Percentiles rank a stretch among this genome's conserved stretches.
These are phyloP conservation scores for Danio tinwini DNA, from an alignment of 2,797 vertebrate species.

Conservation along the genomic window DNA sequence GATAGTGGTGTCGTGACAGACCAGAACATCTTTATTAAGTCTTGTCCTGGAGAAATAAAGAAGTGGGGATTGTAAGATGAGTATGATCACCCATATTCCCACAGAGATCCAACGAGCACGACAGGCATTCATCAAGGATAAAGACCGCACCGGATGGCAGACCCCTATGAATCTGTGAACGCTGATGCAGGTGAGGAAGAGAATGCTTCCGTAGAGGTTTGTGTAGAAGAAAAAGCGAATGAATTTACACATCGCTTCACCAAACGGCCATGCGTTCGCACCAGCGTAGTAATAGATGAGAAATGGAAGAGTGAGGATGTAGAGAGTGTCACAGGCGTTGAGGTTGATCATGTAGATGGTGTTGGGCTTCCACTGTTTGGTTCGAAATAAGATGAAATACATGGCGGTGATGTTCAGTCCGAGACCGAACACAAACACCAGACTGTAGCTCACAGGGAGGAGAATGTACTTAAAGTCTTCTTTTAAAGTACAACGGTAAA, in stretches of 20 bases:
- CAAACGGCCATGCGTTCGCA: constrained; percentile 93
- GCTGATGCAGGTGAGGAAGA: constrained; percentile 96
- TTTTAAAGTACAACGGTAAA: constrained; percentile 83
- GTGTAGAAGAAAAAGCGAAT: constrained; percentile 97
- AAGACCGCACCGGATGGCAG: constrained; percentile 86
- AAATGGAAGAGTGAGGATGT: constrained; percentile 91
- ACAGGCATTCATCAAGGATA: constrained; percentile 84
- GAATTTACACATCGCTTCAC: constrained; percentile 87
- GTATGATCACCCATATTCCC: constrained; percentile 82
- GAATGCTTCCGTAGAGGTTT: constrained; percentile 94
- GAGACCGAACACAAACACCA: constrained; percentile 89
- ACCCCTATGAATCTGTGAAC: constrained; percentile 91
- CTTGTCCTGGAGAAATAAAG: constrained; percentile 88
- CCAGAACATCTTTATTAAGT: constrained; percentile 64
- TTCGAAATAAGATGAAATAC: constrained; percentile 88
- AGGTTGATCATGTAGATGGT: constrained; percentile 98
- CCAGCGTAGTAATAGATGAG: constrained; percentile 92
- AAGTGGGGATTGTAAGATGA: constrained; percentile 86
- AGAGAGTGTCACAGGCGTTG: constrained; percentile 88
- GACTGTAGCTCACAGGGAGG: constrained; percentile 87
- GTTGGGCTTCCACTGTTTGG: constrained; percentile 90
- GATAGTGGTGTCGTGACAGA: constrained; percentile 93
- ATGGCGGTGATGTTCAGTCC: constrained; percentile 85
- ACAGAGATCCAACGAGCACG: constrained; percentile 81
- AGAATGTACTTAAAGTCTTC: constrained; percentile 94